Evolutionary conservation across 2,888 invertebrate genomes (phyloP).

Genomic region (Trachelus iudaicus): DNA sequence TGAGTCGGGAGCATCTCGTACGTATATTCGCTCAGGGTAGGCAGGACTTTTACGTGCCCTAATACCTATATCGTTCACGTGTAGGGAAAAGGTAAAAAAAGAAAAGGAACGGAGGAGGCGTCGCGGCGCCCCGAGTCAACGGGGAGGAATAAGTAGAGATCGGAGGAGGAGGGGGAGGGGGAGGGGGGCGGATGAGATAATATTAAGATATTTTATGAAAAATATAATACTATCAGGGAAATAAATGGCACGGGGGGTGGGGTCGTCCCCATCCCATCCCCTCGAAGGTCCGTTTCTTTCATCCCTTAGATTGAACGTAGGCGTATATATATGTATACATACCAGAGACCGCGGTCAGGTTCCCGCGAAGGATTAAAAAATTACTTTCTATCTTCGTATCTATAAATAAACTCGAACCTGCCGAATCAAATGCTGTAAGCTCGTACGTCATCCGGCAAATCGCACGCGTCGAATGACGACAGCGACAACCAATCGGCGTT

Average conservation of each 20-base stretch:
- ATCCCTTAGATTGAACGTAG: neutral
- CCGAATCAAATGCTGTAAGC: too few relatives aligned
- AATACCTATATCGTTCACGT: neutral
- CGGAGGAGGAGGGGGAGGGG: rapidly evolving
- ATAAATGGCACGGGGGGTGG: constrained; percentile 18
- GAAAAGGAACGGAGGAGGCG: neutral
- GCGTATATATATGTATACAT: neutral
- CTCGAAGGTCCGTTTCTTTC: constrained; percentile 5
- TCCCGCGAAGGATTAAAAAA: constrained; percentile 13
- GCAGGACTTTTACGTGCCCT: neutral
- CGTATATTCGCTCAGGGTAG: neutral
- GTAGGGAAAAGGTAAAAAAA: neutral
- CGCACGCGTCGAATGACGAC: too few relatives aligned
- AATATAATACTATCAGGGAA: constrained; percentile 20
- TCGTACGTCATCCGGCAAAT: too few relatives aligned
- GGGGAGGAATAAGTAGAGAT: neutral
- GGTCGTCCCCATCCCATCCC: too few relatives aligned
- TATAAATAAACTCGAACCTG: too few relatives aligned
- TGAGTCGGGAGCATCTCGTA: neutral
- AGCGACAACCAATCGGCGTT: too few relatives aligned
- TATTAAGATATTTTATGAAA: constrained; percentile 23
- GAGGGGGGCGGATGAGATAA: neutral
- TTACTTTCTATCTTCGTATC: neutral
- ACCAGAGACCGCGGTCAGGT: neutral
- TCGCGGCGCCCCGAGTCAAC: neutral